Evolutionary conservation across 2,113 vertebrate species (phyloP), one percentile per base, ranked within the genome.

Genomic region (Larimichthys crocea): DNA sequence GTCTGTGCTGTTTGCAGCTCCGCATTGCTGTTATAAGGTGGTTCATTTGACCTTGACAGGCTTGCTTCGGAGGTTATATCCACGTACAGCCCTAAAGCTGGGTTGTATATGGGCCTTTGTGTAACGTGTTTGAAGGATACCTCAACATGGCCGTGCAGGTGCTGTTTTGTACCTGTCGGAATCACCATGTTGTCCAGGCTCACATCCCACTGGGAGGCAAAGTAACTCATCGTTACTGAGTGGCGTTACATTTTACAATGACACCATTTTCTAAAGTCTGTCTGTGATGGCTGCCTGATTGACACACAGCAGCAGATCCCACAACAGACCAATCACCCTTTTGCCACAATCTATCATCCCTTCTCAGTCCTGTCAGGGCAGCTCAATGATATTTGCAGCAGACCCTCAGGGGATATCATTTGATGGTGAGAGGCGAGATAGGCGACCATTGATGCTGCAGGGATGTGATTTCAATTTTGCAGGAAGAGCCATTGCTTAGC

Each of bases 401-500:
- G 46, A 83, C 75, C 84, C 83, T 79, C 72, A 1, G 71, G 83
- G 76, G 50, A 53, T 85, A 74, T 89, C 31, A 2, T 82, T 70
- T 83, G 70, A 82, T 71, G 60, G 35, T 8, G 78, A 86, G 74
- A 76, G 60, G 69, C 79, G 74, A 84, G 73, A 88, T 35, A 81
- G 78, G 69, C 70, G 5, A 76, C 55, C 61, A 73, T 29, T 65
- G 75, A 89, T 79, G 82, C 83, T 88, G 89, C 84, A 82, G 67
- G 70, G 86, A 92, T 85, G 84, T 79, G 87, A 83, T 90, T 92
- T 92, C 82, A 86, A 60, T 92, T 94, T 92, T 84, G 75, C 88
- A 90, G 80, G 61, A 90, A 79, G 87, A 86, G 88, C 76, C 80
- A 94, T 95, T 92, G 94, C 94, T 90, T 94, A 95, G 95, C 95